Evolutionary conservation across 1,140 invertebrate genomes (phyloP), one percentile per base, ranked within the genome.

Genomic region (Linepithema humile): DNA sequence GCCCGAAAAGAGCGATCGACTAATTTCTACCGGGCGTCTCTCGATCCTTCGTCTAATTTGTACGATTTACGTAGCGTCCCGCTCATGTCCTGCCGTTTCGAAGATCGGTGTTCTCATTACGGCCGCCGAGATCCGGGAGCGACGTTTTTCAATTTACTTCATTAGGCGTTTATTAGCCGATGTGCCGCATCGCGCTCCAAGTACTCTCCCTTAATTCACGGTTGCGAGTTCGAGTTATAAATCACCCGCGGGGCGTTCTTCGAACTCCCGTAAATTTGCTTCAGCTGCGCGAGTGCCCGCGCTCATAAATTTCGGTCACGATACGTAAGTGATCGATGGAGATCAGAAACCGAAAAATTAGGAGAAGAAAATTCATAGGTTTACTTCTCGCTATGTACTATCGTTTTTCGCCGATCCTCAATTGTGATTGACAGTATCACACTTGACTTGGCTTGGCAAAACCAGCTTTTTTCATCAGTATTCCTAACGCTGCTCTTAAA

Each of bases 11-110:
- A 87, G 43, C 69, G 45, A 65, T 59, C 86, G 75, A 65, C 86
- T 88, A 88, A 88, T 88, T 88, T 88, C 69, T 74, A 84, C 15
- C 40, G 40, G 55, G 73, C 55, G 55, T 59, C 32, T 78, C 64
- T 65, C 77, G 73, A 87, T 73, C 45, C 50, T 73, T 85, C 75
- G 48, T 67, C 70, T 65, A 80, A 70, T 84, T 40, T 23, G 65
- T 35, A 40, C 59, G 82, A 88, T 88, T 87, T 88, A 87, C 73
- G 75, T 43, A 75, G 60, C 70, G 5, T 4, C 26, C 45, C 57
- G 53, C 59, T 60, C 32, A 43, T 65, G 50, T 20, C 7, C 55
- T 32, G 10, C 15, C 62, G 43, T 80, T 48, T 29, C 38, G 75
- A 55, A 55, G 50, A 57, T 80, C 48, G 20, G 62, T 55, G 26